Evolutionary conservation across 2,797 vertebrate species (phyloP), one percentile per base, ranked within the genome.

Genomic region (Lacerta bilineata): DNA sequence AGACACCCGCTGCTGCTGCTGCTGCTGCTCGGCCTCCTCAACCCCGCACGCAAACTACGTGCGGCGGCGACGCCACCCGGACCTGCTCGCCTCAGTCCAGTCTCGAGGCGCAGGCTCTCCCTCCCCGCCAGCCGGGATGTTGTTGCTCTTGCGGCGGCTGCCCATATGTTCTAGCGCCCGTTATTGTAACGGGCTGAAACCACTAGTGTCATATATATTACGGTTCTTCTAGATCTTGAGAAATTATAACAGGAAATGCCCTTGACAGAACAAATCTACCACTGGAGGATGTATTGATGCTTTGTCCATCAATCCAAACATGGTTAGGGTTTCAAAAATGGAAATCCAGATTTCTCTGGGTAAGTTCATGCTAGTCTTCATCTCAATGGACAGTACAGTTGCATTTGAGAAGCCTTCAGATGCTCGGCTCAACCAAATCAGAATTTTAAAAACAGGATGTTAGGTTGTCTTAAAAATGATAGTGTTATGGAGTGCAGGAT

Each of bases 311-410:
- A 18, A 55, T 36, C 66, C 41, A 36, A 69, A 75, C 61, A 79
- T 33, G 75, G 50, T 75, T 87, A 36, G 23, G 6, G 7, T 78
- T 50, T 50, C 41, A 43, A 66, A 43, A 66, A 46, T 33, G 15
- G 36, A 75, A 43, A 59, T 66, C 64, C n/a, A 36, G 33, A n/a
- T 86, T 86, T 69, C n/a, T 69, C 74, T 83, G 17, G 74, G 25
- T 59, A 72, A n/a, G n/a, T 84, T 84, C 36, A 43, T 43, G 68
- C 18, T 33, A 83, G 10, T 43, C 50, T 68, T 72, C 17, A 1
- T 79, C 69, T n/a, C 29, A 25, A 33, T 61, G 55, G 33, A 77
- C 3, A 39, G 8, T 18, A 33, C n/a, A 39, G 17, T 23, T 46
- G 18, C 39, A 59, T 41, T 80, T 29, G 20, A 61, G 50, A 82